Base-by-base conservation (phyloP, 2,113 vertebrate species). In the Callipepla squamata region DNA sequence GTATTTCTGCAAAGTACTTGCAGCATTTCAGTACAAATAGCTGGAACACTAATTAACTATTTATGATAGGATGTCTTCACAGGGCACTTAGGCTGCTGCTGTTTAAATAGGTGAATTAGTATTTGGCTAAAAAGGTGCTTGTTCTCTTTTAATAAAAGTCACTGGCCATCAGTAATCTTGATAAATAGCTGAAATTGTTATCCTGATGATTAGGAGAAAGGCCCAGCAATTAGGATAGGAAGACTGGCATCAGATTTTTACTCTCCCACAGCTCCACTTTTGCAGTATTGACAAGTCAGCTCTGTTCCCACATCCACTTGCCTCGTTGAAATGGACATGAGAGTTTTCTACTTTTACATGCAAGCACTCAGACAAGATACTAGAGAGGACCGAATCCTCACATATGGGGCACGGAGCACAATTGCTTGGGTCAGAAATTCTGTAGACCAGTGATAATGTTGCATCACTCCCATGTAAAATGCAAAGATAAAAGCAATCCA, bases 91-190 rank as follows among this genome's bases (percentile, higher is more conserved):
- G 34, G 63, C 75, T 85, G 34, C 45, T 86, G 9, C 42, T 74
- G 9, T 87, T 85, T 55, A 80, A 94, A 89, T 20, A 78, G 21
- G 72, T 32, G 34, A 80, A 85, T 88, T 86, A 67, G n/a, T 75
- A 72, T 78, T 92, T 91, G 48, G 40, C 75, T 80, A 40, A 59
- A 90, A 93, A 93, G 58, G 40, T 93, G 87, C 82, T 94, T 77
- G 75, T 93, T 74, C 57, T 57, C 85, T 89, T 85, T 94, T 90
- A 92, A 83, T 91, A 44, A 70, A 89, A 92, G 67, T 77, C 77
- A 36, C 8, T 65, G 26, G n/a, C 78, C 57, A 84, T 84, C 73
- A 3, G n/a, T 74, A 63, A 87, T 87, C 75, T 77, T 91, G 76
- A 94, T 90, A 85, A 95, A 92, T 77, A 85, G 50, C 63, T 82